These are phyloP conservation scores for Rhynchophorus ferrugineus DNA, from an alignment of 1,140 invertebrate genomes.

Conservation along the genomic window DNA sequence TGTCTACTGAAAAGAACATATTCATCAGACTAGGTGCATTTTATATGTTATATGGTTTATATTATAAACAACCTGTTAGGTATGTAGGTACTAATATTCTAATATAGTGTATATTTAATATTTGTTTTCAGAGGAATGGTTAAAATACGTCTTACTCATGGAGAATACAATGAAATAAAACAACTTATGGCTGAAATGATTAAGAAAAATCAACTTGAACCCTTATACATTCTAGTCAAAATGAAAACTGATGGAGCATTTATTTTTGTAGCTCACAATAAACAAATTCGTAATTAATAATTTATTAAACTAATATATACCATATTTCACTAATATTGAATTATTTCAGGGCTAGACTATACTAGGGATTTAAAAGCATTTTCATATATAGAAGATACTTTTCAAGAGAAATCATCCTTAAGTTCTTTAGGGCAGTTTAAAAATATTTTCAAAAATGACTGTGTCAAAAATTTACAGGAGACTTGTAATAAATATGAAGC, in stretches of 20 bases:
- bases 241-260: constrained; percentile 20
- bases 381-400: too few species aligned
- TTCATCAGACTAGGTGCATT: constrained; percentile 21
- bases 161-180: constrained; percentile 17
- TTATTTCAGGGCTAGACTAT: too few species aligned
- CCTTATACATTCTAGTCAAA: constrained; percentile 19
- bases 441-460: constrained; percentile 4
- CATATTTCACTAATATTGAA: too few species aligned
- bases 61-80: constrained; percentile 28
- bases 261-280: constrained; percentile 7
- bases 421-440: constrained; percentile 16
- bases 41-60: constrained; percentile 24
- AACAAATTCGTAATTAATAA: constrained; percentile 10
- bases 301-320: too few species aligned
- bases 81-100: too few species aligned
- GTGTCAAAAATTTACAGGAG: constrained; percentile 4
- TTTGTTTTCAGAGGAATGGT: constrained; percentile 17
- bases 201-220: constrained; percentile 5
- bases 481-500: constrained; percentile 14
- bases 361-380: too few species aligned
- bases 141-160: constrained; percentile 21
- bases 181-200: constrained; percentile 13
- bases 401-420: not conserved
- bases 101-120: too few species aligned
- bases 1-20: constrained; percentile 11